A percentile compares a stretch with the other conserved stretches of the same genome.
Evolutionary conservation across 2,888 invertebrate species (phyloP).

Genomic region (Iselma pallidipennis): DNA sequence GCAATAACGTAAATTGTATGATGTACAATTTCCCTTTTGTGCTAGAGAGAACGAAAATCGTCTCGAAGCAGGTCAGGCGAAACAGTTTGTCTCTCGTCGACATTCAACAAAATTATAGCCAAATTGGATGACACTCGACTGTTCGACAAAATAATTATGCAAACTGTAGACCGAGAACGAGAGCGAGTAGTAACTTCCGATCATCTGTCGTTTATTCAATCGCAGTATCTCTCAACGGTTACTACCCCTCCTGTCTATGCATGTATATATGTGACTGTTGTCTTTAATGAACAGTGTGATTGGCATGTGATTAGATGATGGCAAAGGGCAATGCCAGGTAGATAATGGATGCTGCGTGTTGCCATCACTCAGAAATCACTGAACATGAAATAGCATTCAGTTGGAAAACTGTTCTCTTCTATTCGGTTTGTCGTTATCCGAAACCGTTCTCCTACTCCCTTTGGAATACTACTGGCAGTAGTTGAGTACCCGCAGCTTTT

Average conservation of each 20-base stretch:
- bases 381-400: constrained; percentile 48
- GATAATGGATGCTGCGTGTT: constrained; percentile 51
- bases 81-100: not conserved
- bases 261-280: constrained; percentile 18
- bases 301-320: constrained; percentile 42
- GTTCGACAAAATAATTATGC: constrained; percentile 8
- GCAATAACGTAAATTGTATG: not conserved
- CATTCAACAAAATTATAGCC: constrained; percentile 7
- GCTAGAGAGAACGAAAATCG: not conserved
- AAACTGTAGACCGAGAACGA: not conserved
- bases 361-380: constrained; percentile 45
- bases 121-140: constrained; percentile 12
- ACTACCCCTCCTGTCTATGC: not conserved
- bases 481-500: not conserved
- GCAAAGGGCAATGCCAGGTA: constrained; percentile 37
- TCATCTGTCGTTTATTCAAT: not conserved
- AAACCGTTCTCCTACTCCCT: not conserved
- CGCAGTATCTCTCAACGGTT: not conserved
- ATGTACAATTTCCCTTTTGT: not conserved
- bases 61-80: not conserved
- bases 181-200: not conserved
- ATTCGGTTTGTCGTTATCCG: constrained; percentile 19
- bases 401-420: constrained; percentile 35
- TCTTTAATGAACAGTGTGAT: constrained; percentile 43
- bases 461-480: not conserved